Evolutionary conservation across 1,140 invertebrate genomes (phyloP).

Genomic region (Spodoptera litura): DNA sequence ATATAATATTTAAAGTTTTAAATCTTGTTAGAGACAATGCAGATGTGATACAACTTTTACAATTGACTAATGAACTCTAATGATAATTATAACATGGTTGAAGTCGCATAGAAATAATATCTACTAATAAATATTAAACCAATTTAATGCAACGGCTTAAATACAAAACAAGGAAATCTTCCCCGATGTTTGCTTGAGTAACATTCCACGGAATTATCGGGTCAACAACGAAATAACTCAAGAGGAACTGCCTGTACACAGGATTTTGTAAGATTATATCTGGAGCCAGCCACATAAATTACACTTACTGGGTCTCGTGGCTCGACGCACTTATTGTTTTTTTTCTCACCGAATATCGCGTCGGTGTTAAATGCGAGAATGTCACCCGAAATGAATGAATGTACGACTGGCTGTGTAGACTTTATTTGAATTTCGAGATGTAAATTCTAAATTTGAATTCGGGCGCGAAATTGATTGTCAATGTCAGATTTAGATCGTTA

Average conservation of each 20-base stretch:
- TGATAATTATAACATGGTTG: too few species aligned
- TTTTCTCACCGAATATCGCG: conserved; percentile 23
- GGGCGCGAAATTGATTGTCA: not conserved
- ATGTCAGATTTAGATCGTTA: not conserved
- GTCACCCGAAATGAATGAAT: conserved; percentile 29
- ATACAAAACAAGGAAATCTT: conserved; percentile 27
- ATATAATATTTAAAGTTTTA: too few species aligned
- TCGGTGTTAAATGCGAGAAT: conserved; percentile 21
- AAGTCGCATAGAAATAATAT: not conserved
- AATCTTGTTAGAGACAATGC: too few species aligned
- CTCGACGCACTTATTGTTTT: conserved; percentile 34
- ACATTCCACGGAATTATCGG: conserved; percentile 30
- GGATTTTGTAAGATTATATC: conserved; percentile 42
- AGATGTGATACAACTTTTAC: too few species aligned
- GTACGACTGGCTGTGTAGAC: not conserved
- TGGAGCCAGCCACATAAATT: conserved; percentile 39
- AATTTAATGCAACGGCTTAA: conserved; percentile 22
- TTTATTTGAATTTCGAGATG: conserved; percentile 5
- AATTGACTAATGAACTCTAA: too few species aligned
- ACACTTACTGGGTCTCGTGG: conserved; percentile 29
- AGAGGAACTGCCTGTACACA: conserved; percentile 22
- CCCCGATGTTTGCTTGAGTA: conserved; percentile 15
- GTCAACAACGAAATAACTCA: conserved; percentile 35
- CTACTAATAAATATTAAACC: not conserved
- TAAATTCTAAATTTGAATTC: conserved; percentile 10